phyloP scores from a whole-genome alignment of 2,797 vertebrate genomes.

The Numenius phaeopus region DNA sequence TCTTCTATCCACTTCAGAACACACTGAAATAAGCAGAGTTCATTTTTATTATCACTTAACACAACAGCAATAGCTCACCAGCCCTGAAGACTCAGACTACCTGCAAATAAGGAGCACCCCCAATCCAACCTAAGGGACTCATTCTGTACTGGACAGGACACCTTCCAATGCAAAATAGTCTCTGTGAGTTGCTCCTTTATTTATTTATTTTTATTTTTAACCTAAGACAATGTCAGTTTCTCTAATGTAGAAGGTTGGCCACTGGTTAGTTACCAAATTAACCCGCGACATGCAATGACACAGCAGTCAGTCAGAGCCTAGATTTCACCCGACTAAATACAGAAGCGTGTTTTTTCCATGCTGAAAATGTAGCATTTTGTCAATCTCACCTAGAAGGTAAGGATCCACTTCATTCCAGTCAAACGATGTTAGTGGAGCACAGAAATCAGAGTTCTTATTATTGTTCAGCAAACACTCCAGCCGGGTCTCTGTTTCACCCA shows the following conservation, averaged over 20 bases:
- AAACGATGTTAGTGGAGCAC: constrained; percentile 96
- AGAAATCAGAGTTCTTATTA: constrained; percentile 99
- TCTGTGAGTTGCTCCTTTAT: neutral
- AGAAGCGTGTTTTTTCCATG: neutral
- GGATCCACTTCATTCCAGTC: constrained; percentile 99
- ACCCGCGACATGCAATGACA: neutral
- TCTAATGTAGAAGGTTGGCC: neutral
- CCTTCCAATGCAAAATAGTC: neutral
- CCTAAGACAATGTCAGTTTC: neutral
- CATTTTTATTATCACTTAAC: neutral
- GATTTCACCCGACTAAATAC: neutral
- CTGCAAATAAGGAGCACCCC: neutral
- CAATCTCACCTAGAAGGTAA: constrained; percentile 91
- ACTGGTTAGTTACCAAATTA: neutral
- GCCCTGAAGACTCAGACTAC: neutral
- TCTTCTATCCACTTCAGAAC: neutral
- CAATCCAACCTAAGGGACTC: neutral
- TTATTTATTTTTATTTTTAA: neutral
- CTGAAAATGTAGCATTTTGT: neutral
- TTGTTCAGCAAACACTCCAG: constrained; percentile 98
- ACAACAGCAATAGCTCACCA: neutral
- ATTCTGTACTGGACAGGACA: neutral
- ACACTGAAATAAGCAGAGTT: neutral
- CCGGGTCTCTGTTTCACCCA: constrained; percentile 96
- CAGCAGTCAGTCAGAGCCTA: neutral